A percentile compares a stretch with the other conserved stretches of the same genome.
Conservation (phyloP, 2,888 invertebrate species). For the Cataglyphis altisquamis region DNA sequence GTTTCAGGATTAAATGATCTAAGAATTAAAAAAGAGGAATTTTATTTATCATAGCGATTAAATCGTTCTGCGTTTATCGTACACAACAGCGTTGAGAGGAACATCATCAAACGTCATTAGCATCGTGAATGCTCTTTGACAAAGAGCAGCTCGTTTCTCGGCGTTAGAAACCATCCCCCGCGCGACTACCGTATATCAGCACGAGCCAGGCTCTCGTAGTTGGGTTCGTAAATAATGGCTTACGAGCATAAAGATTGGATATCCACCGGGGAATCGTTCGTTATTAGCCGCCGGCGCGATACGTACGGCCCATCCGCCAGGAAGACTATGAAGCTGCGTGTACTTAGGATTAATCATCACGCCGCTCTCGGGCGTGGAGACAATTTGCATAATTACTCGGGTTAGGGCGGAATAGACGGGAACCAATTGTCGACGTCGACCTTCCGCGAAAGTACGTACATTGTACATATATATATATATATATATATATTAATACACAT, state of each 20-base stretch:
- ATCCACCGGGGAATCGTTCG: constrained; percentile 54
- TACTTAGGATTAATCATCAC: constrained; percentile 54
- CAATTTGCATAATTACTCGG: constrained; percentile 49
- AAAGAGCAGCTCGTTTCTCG: constrained; percentile 64
- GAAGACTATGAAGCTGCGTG: constrained; percentile 44
- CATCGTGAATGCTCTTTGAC: constrained; percentile 59
- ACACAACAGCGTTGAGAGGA: background rate
- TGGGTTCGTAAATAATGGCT: constrained; percentile 63
- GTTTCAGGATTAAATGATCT: background rate
- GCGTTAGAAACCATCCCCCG: constrained; percentile 61
- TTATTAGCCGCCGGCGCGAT: constrained; percentile 50
- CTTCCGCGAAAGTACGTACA: constrained; percentile 39
- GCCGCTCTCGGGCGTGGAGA: constrained; percentile 35
- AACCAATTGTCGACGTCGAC: constrained; percentile 44
- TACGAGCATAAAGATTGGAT: constrained; percentile 59
- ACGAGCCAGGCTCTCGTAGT: background rate
- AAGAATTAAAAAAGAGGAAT: background rate
- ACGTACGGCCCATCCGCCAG: background rate
- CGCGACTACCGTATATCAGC: constrained; percentile 30
- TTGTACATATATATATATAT: constrained; percentile 6
- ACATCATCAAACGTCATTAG: constrained; percentile 4
- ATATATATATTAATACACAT: background rate
- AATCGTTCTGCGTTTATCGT: background rate
- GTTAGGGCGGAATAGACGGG: constrained; percentile 36
- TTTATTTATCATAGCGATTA: background rate